Evolutionary conservation across 92 coral and sea anemone species (phyloP), one percentile per base, ranked within the genome.

Genomic region (Palythoa caribaeorum): DNA sequence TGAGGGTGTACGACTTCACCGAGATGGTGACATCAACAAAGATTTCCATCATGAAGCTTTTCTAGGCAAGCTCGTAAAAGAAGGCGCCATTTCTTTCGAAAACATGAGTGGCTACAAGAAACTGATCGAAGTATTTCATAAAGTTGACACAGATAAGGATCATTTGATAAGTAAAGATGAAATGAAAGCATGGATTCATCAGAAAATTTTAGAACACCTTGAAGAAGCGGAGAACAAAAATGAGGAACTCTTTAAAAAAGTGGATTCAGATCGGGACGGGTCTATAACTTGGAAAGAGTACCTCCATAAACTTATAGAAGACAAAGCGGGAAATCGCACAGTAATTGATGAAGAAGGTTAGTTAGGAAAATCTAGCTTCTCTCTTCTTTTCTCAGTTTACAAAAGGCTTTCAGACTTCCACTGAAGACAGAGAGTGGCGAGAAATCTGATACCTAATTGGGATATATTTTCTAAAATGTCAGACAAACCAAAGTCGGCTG

Each of bases 41-140:
- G 94, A 94, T 36, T 97, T 88, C 52, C 99, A 97, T 48, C 99
- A 97, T 89, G 99, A 97, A 90, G 98, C 97, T 4, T 97, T 97
- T 84, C 94, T 97, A 2, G 99, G 99, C 35, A 94, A 94, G 59
- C 92, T 97, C 53, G 96, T 97, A 13, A 91, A 94, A 36, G 94
- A 95, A 21, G 99, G 99, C 9, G 73, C 92, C 51, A 92, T 97
- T 16, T 84, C 90, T 60, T 94, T 94, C 59, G 96, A 97, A 76
- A 92, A 97, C 91, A 91, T 94, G 91, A 86, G 89, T 11, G 98
- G 98, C 10, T 97, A 94, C 78, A 93, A 96, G 79, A 93, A 94
- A 84, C 88, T 97, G 8, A 97, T 97, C 79, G 96, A 95, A 69
- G 89, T 95, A 19, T 97, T 97, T 74, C 99, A 97, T 79, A 91